These are phyloP conservation scores for Rattus norvegicus DNA, from an alignment of 2,113 vertebrate species.

Conservation along the genomic window DNA sequence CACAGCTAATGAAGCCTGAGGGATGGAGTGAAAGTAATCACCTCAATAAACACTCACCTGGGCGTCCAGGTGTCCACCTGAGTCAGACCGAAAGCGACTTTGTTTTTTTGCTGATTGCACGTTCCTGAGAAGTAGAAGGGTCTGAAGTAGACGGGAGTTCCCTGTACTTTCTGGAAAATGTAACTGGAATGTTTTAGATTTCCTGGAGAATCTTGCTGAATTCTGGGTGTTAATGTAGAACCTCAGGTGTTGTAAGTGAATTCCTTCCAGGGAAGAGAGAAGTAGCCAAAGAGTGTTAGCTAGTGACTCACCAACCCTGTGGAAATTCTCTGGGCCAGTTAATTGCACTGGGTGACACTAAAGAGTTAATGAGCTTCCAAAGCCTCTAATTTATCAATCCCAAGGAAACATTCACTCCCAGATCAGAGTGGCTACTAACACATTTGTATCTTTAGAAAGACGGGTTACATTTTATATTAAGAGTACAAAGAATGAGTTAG, in stretches of 20 bases:
- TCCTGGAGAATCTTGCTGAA: neutral
- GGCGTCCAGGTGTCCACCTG: neutral
- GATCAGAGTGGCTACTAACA: neutral
- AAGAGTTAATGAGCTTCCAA: constrained; percentile 26
- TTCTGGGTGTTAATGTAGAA: constrained; percentile 42
- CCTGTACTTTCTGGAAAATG: neutral
- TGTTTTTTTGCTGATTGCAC: neutral
- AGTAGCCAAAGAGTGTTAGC: neutral
- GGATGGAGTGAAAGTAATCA: neutral
- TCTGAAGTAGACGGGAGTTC: neutral
- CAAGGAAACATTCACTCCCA: neutral
- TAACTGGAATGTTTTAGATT: constrained; percentile 42
- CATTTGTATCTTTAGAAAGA: constrained; percentile 8
- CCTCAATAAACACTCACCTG: neutral
- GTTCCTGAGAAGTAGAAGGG: neutral
- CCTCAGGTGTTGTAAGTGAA: neutral
- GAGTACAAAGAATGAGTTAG: neutral
- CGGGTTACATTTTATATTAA: constrained; percentile 20
- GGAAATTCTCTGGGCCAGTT: constrained; percentile 13
- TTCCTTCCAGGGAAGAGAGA: neutral
- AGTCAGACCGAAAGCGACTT: neutral
- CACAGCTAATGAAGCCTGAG: neutral
- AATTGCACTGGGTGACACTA: neutral
- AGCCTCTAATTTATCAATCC: neutral
- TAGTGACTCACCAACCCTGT: constrained; percentile 8